Evolutionary conservation across 2,113 vertebrate species (phyloP).

Genomic region (Scatophagus argus): DNA sequence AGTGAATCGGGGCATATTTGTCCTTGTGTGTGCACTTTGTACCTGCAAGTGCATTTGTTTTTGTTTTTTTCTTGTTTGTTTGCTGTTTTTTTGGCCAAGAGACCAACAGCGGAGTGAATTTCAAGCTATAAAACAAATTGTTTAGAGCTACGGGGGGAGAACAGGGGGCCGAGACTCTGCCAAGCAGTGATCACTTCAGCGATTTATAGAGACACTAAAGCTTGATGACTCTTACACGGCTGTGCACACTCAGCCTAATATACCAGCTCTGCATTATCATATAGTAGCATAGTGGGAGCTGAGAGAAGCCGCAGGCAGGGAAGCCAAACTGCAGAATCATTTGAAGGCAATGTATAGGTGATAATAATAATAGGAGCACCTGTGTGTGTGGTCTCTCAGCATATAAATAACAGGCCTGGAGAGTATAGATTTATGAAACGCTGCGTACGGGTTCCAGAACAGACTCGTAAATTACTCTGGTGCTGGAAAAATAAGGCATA

Average conservation of each 20-base stretch:
- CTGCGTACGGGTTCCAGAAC: slow-evolving; percentile 32
- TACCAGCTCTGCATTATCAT: slow-evolving; percentile 51
- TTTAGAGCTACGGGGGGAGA: slow-evolving; percentile 57
- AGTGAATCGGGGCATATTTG: slow-evolving; percentile 10
- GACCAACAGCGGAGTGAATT: slow-evolving; percentile 48
- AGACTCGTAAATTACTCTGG: slow-evolving; percentile 57
- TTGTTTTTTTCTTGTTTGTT: too few relatives aligned
- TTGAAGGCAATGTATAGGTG: slow-evolving; percentile 24
- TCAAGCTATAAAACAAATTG: slow-evolving; percentile 69
- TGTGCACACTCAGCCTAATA: slow-evolving; percentile 57
- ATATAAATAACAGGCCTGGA: slow-evolving; percentile 30
- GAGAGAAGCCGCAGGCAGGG: slow-evolving; percentile 18
- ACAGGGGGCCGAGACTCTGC: slow-evolving; percentile 62
- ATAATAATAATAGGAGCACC: slow-evolving; percentile 31
- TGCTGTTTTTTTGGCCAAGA: slow-evolving; percentile 25
- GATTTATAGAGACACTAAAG: slow-evolving; percentile 72
- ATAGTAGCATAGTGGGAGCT: slow-evolving; percentile 30
- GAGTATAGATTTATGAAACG: slow-evolving; percentile 58
- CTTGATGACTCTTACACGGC: slow-evolving; percentile 53
- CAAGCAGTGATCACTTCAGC: slow-evolving; percentile 69
- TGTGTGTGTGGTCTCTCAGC: slow-evolving; percentile 60
- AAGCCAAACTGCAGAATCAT: slow-evolving; percentile 34
- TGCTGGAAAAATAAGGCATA: slow-evolving; percentile 28
- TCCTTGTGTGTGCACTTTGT: slow-evolving; percentile 18
- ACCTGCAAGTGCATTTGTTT: slow-evolving; percentile 37